Base-by-base conservation (phyloP, 2,888 invertebrate species). In the Hyalella azteca region DNA sequence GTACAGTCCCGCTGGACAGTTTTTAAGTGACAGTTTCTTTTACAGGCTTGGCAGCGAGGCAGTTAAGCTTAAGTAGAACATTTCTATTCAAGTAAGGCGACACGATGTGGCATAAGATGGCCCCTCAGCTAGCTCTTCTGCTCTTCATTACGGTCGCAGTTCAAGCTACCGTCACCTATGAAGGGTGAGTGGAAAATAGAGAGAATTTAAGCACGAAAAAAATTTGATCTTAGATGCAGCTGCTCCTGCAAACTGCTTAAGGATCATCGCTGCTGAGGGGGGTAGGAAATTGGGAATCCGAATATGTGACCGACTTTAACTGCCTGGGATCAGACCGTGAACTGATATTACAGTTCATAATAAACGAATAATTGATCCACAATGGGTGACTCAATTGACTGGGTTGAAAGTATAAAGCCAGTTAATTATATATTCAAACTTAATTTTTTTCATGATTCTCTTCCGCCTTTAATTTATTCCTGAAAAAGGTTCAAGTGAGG, bases 101-200 rank as follows among this genome's bases (percentile, higher is more conserved):
- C 54, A 54, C 29, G 54, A 29, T 54, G 54, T n/a, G 26, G 54
- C 54, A 22, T 22, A 54, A 54, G 29, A 54, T 54, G 54, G 54
- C 54, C 11, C 9, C 2, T 29, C 7, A 22, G 54, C 22, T 54
- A 29, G 26, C 54, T 5, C 54, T 54, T 7, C 54, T 54, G 3
- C 54, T 54, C 54, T 54, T 54, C 54, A 54, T 54, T 54, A 54
- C 54, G 45, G 45, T 54, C 54, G 54, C 54, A 26, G 26, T 54
- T 5, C 54, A 7, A 19, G 54, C 5, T 29, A 3, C 54, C 5
- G 54, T 3, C 54, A 29, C 3, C 11, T 29, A 54, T 29, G 0
- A 54, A 13, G 13, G 54, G 54, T 54, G 54, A 54, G 54, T 26
- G 22, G 22, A 54, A 54, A 54, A 1, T 54, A 22, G 22, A 9